Evolutionary conservation across 2,888 invertebrate genomes (phyloP).

Genomic region (Oligia latruncula): DNA sequence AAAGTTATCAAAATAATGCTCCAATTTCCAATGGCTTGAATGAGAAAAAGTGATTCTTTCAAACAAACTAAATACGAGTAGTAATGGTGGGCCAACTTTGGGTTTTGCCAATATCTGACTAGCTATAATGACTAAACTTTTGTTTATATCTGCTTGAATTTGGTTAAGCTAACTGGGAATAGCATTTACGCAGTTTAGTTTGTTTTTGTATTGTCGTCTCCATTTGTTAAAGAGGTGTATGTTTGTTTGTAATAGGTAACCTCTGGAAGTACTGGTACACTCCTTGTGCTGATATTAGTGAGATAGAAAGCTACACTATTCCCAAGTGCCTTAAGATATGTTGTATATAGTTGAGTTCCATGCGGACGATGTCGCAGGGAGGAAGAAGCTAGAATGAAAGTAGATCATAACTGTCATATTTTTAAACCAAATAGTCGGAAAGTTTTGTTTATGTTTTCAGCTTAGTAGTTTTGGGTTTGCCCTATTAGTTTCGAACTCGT

Average conservation of each 20-base stretch:
- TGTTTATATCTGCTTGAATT: too few species aligned
- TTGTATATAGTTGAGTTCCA: not conserved
- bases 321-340: not conserved
- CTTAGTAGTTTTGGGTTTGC: not conserved
- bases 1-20: too few species aligned
- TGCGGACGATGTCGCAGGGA: not conserved
- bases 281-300: not conserved
- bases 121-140: too few species aligned
- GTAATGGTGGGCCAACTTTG: too few species aligned
- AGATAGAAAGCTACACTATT: not conserved
- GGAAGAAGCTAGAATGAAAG: not conserved
- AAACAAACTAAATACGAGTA: too few species aligned
- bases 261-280: not conserved
- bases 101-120: too few species aligned
- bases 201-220: not conserved
- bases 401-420: not conserved
- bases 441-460: not conserved
- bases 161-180: not conserved
- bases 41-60: too few species aligned
- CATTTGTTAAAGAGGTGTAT: not conserved
- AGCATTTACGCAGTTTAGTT: not conserved
- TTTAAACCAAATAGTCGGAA: not conserved
- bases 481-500: not conserved
- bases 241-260: not conserved
- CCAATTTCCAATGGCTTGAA: too few species aligned